phyloP scores from a whole-genome alignment of 2,888 invertebrate species.

The Drosophila greeni region DNA sequence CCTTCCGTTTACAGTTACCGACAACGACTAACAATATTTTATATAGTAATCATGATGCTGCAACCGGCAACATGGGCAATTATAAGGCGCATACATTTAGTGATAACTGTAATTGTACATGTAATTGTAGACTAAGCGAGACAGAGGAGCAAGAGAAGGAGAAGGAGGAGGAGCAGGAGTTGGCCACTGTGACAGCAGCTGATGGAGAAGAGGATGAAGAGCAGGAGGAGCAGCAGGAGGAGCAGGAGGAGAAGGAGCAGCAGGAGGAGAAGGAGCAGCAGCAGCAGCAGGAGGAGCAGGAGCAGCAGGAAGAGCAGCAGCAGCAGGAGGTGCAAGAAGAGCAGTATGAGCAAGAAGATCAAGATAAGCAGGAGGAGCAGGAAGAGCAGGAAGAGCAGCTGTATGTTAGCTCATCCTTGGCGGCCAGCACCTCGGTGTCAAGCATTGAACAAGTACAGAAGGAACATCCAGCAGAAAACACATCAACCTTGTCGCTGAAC shows the following conservation, averaged over 20 bases:
- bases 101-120: conserved; percentile 72
- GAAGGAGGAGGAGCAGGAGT: background rate
- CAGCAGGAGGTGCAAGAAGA: background rate
- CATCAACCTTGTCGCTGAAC: conserved; percentile 63
- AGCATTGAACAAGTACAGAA: conserved; percentile 66
- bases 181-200: conserved; percentile 27
- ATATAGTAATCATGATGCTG: conserved; percentile 63
- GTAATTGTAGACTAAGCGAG: conserved; percentile 66
- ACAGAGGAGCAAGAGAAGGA: conserved; percentile 10
- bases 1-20: conserved; percentile 68
- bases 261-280: background rate
- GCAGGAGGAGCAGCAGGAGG: background rate
- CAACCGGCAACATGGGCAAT: conserved; percentile 46
- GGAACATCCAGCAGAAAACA: conserved; percentile 32
- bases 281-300: too few relatives aligned
- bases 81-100: conserved; percentile 72
- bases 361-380: too few relatives aligned
- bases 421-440: conserved; percentile 66
- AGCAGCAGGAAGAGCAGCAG: background rate
- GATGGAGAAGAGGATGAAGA: background rate
- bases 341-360: too few relatives aligned
- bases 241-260: conserved; percentile 4
- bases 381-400: background rate
- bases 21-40: conserved; percentile 68
- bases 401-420: conserved; percentile 46